Percentiles rank a stretch among this genome's conserved stretches.
phyloP scores from a whole-genome alignment of 2,888 invertebrate genomes.

The Dinocampus coccinellae region DNA sequence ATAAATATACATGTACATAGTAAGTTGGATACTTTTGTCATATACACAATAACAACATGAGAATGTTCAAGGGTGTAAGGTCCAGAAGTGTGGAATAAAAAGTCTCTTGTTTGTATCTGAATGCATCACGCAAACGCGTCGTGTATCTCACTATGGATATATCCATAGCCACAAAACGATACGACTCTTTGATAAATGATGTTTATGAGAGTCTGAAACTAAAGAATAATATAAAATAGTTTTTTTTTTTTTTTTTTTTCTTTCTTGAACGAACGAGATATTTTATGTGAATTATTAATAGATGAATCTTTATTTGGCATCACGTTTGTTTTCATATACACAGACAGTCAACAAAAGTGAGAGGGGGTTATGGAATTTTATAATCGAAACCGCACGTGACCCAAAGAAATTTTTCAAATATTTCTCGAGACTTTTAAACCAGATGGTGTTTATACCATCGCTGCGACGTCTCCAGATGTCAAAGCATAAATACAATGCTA shows the following conservation, averaged over 20 bases:
- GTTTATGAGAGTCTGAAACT: slow-evolving; percentile 31
- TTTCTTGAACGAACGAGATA: slow-evolving; percentile 13
- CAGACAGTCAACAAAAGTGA: neutral
- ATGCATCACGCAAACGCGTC: slow-evolving; percentile 10
- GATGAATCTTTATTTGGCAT: neutral
- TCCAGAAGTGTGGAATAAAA: neutral
- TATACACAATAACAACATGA: neutral
- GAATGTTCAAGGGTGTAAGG: neutral
- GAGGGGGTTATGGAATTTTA: slow-evolving; percentile 21
- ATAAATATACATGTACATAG: neutral
- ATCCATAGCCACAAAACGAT: slow-evolving; percentile 14
- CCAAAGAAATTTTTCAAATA: slow-evolving; percentile 26
- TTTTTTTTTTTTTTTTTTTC: too few species aligned
- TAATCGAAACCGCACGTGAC: slow-evolving; percentile 34
- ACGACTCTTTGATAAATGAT: slow-evolving; percentile 37
- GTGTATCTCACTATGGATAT: too few species aligned
- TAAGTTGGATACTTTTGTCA: neutral
- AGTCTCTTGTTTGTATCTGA: neutral
- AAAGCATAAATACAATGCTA: slow-evolving; percentile 18
- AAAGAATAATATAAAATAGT: slow-evolving; percentile 17
- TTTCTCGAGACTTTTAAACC: slow-evolving; percentile 19
- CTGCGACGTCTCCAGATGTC: slow-evolving; percentile 17
- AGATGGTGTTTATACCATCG: slow-evolving; percentile 16
- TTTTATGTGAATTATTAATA: slow-evolving; percentile 31
- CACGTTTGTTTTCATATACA: slow-evolving; percentile 21